Percentiles rank a stretch among this genome's conserved stretches.
phyloP scores from a whole-genome alignment of 2,888 invertebrate species.

The Tetrapedia diversipes region DNA sequence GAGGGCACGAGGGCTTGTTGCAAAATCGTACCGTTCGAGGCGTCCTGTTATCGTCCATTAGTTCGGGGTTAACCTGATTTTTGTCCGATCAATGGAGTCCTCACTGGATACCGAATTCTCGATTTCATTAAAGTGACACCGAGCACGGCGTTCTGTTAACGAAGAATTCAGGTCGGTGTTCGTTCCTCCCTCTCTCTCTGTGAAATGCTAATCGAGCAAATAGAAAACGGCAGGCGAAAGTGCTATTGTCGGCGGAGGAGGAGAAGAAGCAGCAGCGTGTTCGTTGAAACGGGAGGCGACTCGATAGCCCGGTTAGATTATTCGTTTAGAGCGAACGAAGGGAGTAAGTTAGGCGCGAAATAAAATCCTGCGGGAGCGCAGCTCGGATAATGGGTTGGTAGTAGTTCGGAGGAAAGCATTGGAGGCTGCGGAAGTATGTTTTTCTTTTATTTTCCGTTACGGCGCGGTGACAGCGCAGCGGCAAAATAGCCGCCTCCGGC shows the following conservation, averaged over 20 bases:
- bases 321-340: conserved; percentile 40
- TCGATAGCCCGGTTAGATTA: conserved; percentile 48
- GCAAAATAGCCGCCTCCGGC: conserved; percentile 73
- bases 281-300: conserved; percentile 12
- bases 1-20: no score
- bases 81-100: no score
- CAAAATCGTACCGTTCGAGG: conserved; percentile 25
- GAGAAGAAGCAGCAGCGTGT: conserved; percentile 13
- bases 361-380: conserved; percentile 47
- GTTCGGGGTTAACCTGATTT: not conserved
- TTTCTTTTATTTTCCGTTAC: conserved; percentile 70
- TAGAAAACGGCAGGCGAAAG: not conserved
- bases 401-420: conserved; percentile 49
- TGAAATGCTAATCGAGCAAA: not conserved
- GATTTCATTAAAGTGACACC: not conserved
- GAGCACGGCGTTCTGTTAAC: no score
- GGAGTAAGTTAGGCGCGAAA: conserved; percentile 28
- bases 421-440: conserved; percentile 60
- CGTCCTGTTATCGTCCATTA: conserved; percentile 3
- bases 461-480: conserved; percentile 66
- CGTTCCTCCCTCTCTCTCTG: no score
- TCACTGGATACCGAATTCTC: not conserved
- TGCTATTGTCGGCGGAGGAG: not conserved
- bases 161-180: not conserved
- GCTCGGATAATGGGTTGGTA: conserved; percentile 59